phyloP scores from a whole-genome alignment of 2,113 vertebrate species.

The Lamprotornis superbus region DNA sequence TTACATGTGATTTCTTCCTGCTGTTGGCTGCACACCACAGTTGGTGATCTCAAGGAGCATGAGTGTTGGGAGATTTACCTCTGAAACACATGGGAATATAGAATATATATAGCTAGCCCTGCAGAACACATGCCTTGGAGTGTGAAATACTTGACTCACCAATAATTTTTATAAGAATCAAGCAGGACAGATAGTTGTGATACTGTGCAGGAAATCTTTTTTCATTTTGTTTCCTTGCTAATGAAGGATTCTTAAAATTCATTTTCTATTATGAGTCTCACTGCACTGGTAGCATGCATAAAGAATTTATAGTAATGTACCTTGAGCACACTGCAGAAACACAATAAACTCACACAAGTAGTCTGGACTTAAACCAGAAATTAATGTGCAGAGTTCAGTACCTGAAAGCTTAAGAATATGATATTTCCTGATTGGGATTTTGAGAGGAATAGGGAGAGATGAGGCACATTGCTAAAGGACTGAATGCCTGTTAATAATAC shows the following conservation, averaged over 20 bases:
- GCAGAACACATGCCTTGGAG: not conserved
- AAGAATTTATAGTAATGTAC: not conserved
- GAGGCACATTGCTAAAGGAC: not conserved
- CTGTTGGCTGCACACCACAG: not conserved
- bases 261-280: not conserved
- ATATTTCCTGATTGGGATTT: not conserved
- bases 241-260: not conserved
- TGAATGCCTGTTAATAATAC: not conserved
- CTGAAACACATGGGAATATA: not conserved
- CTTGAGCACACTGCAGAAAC: not conserved
- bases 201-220: not conserved
- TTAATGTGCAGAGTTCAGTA: not conserved
- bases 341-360: not conserved
- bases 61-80: not conserved
- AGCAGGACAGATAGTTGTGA: not conserved
- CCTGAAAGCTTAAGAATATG: not conserved
- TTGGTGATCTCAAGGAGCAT: not conserved
- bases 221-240: not conserved
- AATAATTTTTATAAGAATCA: not conserved
- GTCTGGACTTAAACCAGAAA: not conserved
- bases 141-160: not conserved
- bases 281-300: not conserved
- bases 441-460: not conserved
- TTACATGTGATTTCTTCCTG: not conserved
- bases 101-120: not conserved